These are phyloP conservation scores for Sericinus montela DNA, from an alignment of 2,888 invertebrate species.

Conservation along the genomic window DNA sequence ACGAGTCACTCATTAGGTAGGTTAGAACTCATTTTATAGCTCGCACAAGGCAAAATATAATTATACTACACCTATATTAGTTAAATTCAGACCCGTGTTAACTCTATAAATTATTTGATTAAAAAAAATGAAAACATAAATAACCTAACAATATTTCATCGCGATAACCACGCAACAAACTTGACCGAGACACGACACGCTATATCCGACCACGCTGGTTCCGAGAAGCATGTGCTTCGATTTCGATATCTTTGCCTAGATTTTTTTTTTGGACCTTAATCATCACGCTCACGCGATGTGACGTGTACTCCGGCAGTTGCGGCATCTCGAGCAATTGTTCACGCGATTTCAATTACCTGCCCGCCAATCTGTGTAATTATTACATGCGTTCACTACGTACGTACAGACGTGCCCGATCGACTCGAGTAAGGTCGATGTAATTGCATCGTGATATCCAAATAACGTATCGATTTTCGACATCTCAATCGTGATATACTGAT, in stretches of 20 bases:
- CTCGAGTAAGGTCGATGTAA: slow-evolving; percentile 2
- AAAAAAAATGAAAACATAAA: no score
- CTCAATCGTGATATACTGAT: slow-evolving; percentile 1
- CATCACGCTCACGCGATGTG: slow-evolving; percentile 53
- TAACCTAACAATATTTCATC: no score
- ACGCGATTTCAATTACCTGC: slow-evolving; percentile 59
- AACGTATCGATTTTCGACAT: neutral
- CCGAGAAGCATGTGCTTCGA: slow-evolving; percentile 43
- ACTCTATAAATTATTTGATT: no score
- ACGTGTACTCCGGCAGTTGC: slow-evolving; percentile 49
- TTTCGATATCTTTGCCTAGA: slow-evolving; percentile 41
- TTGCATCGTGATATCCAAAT: neutral
- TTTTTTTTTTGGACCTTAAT: slow-evolving; percentile 37
- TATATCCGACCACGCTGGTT: slow-evolving; percentile 21
- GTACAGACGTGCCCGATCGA: neutral
- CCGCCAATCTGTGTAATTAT: slow-evolving; percentile 51
- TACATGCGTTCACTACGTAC: slow-evolving; percentile 31
- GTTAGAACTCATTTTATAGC: no score
- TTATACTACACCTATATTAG: no score
- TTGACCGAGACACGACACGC: slow-evolving; percentile 12
- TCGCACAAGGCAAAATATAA: no score
- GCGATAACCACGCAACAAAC: neutral
- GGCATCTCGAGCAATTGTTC: slow-evolving; percentile 49
- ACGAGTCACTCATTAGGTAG: no score
- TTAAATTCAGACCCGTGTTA: no score